A percentile compares a stretch with the other conserved stretches of the same genome.
phyloP scores from a whole-genome alignment of 2,797 vertebrate species.

The Smutsia temminckii region DNA sequence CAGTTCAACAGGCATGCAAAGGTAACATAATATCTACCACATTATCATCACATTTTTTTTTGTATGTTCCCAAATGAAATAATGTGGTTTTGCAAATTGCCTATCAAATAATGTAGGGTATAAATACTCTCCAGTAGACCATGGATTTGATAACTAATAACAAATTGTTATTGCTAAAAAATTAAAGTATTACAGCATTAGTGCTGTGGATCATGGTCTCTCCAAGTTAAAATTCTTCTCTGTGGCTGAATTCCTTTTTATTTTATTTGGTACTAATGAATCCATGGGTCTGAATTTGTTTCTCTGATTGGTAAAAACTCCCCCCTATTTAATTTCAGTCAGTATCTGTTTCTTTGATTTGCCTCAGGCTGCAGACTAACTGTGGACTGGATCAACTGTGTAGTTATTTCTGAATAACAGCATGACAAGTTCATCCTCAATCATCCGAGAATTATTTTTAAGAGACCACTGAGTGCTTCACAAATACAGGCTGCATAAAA shows the following conservation, averaged over 20 bases:
- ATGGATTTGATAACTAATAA: accelerated
- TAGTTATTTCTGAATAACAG: neutral
- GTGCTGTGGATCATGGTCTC: neutral
- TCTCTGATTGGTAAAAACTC: neutral
- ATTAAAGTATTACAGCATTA: too few species aligned
- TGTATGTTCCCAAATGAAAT: neutral
- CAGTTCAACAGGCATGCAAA: neutral
- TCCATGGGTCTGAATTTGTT: neutral
- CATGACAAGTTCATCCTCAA: neutral
- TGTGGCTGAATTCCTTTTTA: neutral
- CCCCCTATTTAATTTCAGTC: neutral
- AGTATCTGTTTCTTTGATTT: neutral
- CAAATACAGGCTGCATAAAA: neutral
- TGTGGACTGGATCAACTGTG: neutral
- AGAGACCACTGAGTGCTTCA: neutral
- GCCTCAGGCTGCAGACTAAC: neutral
- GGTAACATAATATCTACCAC: neutral
- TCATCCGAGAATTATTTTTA: neutral
- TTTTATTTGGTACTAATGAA: neutral
- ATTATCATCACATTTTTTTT: neutral
- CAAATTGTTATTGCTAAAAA: neutral
- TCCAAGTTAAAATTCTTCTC: neutral
- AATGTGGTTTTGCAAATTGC: neutral
- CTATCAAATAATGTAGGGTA: neutral
- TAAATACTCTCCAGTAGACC: neutral